A percentile compares a stretch with the other conserved stretches of the same genome.
Conservation (phyloP, 2,797 vertebrate genomes). For the Lacerta agilis region DNA sequence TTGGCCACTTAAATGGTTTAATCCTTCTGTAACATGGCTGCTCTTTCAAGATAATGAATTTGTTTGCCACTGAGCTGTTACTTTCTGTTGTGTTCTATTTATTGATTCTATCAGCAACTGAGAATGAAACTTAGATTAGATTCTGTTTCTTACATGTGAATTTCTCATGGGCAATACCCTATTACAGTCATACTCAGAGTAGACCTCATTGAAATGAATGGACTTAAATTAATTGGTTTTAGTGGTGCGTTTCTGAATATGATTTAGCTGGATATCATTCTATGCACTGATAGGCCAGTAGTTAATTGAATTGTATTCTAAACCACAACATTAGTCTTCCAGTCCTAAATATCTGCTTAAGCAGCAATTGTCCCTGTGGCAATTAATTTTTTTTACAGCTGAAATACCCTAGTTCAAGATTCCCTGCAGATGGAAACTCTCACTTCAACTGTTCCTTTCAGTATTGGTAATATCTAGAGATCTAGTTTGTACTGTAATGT, state of each 20-base stretch:
- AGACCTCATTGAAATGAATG: no score
- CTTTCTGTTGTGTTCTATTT: not conserved
- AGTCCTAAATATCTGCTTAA: not conserved
- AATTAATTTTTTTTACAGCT: not conserved
- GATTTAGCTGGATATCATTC: no score
- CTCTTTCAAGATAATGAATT: constrained; percentile 18
- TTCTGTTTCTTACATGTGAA: not conserved
- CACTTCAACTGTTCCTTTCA: not conserved
- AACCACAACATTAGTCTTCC: not conserved
- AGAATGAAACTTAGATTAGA: not conserved
- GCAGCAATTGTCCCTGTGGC: not conserved
- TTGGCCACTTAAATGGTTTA: constrained; percentile 16
- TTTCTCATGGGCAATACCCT: not conserved
- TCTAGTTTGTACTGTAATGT: not conserved
- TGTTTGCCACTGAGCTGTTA: not conserved
- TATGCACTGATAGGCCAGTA: not conserved
- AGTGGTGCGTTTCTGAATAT: no score
- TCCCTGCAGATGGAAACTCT: not conserved
- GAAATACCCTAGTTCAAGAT: not conserved
- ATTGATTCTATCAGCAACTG: not conserved
- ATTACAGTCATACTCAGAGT: no score
- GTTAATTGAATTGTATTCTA: not conserved
- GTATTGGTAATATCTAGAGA: not conserved
- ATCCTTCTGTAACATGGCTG: constrained; percentile 8
- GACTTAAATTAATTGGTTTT: no score